phyloP scores from a whole-genome alignment of 2,888 invertebrate genomes.

The Hyles lineata region DNA sequence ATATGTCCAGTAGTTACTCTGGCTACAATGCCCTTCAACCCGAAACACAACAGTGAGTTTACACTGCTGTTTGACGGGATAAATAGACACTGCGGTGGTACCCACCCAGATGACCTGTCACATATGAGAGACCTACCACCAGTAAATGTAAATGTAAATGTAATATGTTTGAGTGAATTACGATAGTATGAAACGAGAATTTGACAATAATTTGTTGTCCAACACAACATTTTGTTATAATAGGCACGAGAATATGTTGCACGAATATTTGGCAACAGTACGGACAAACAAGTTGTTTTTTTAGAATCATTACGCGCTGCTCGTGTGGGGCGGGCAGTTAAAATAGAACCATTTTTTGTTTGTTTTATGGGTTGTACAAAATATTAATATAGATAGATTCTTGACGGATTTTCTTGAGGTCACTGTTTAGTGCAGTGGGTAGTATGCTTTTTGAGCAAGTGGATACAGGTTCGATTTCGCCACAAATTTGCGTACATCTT shows the following conservation, averaged over 20 bases:
- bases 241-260: constrained; percentile 5
- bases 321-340: constrained; percentile 12
- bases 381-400: background rate
- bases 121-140: too few species aligned
- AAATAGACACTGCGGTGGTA: too few species aligned
- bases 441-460: too few species aligned
- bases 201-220: background rate
- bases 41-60: too few species aligned
- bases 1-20: too few species aligned
- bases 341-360: constrained; percentile 5
- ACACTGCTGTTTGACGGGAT: too few species aligned
- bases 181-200: background rate
- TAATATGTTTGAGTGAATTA: background rate
- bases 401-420: background rate
- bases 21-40: too few species aligned
- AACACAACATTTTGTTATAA: background rate
- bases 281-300: constrained; percentile 17
- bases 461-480: too few species aligned
- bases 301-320: background rate
- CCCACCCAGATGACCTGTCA: too few species aligned
- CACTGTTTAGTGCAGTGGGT: too few species aligned
- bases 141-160: too few species aligned
- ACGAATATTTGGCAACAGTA: constrained; percentile 19
- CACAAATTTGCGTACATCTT: too few species aligned
- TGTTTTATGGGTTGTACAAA: background rate